phyloP scores from a whole-genome alignment of 2,888 invertebrate species.

The Drosophila limbata region DNA sequence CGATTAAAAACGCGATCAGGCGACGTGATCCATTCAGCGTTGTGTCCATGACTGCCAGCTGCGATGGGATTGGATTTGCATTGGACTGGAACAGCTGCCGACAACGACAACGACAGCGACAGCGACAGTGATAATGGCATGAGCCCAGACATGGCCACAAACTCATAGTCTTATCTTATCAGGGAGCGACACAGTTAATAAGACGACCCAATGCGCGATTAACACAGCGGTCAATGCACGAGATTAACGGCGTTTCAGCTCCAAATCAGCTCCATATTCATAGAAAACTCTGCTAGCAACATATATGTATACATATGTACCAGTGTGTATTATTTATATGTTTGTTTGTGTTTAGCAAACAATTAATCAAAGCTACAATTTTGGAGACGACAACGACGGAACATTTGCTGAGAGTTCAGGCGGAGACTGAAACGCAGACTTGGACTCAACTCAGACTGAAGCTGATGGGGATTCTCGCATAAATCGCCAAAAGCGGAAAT shows the following conservation, averaged over 20 bases:
- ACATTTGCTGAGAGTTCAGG: slow-evolving; percentile 9
- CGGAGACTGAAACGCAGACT: neutral
- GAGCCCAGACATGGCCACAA: neutral
- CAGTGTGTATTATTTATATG: neutral
- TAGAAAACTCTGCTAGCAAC: neutral
- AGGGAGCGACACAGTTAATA: slow-evolving; percentile 11
- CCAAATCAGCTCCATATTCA: slow-evolving; percentile 9
- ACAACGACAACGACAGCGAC: slow-evolving; percentile 3
- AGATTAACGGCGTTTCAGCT: slow-evolving; percentile 29
- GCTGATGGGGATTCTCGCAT: slow-evolving; percentile 15
- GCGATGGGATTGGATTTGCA: neutral
- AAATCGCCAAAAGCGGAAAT: slow-evolving; percentile 31
- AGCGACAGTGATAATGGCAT: neutral
- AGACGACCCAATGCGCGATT: slow-evolving; percentile 21
- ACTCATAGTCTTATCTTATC: slow-evolving; percentile 44
- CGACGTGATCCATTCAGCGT: slow-evolving; percentile 41
- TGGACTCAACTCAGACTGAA: neutral
- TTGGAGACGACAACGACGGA: neutral
- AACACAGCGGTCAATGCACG: slow-evolving; percentile 49
- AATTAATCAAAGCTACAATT: slow-evolving; percentile 43
- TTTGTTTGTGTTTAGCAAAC: slow-evolving; percentile 9
- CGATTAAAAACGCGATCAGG: slow-evolving; percentile 14
- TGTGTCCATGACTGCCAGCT: slow-evolving; percentile 53
- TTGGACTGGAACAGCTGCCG: slow-evolving; percentile 1
- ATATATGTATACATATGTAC: neutral